A percentile compares a stretch with the other conserved stretches of the same genome.
phyloP scores from a whole-genome alignment of 2,888 invertebrate genomes.

The Nomada ruficornis region DNA sequence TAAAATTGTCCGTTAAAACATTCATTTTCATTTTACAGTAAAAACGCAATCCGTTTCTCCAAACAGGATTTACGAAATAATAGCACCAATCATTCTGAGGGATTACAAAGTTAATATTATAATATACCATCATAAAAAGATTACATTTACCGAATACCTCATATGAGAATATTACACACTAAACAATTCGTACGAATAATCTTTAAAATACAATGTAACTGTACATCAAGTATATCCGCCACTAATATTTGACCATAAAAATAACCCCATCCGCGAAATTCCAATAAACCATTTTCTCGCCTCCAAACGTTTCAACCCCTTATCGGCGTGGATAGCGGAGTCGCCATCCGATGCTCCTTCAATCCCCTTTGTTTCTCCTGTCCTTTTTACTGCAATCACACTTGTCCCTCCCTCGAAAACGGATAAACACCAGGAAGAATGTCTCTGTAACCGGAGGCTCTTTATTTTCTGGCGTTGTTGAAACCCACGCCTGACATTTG shows the following conservation, averaged over 20 bases:
- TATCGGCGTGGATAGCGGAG: constrained; percentile 17
- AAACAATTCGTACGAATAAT: too few relatives aligned
- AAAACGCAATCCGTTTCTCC: too few relatives aligned
- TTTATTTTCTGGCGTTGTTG: constrained; percentile 72
- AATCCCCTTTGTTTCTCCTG: neutral
- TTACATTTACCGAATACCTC: too few relatives aligned
- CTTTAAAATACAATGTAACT: too few relatives aligned
- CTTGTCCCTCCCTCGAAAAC: constrained; percentile 56
- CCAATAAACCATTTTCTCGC: constrained; percentile 3
- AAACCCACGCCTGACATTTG: constrained; percentile 66
- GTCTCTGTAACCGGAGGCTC: constrained; percentile 66
- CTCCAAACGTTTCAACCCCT: constrained; percentile 17
- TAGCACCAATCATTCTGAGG: too few relatives aligned
- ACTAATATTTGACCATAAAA: neutral
- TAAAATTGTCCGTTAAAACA: too few relatives aligned
- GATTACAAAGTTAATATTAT: too few relatives aligned
- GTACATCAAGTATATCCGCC: too few relatives aligned
- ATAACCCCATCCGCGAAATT: neutral
- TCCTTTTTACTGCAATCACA: constrained; percentile 60
- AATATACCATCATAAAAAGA: too few relatives aligned
- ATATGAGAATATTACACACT: too few relatives aligned
- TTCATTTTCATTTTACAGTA: too few relatives aligned
- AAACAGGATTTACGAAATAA: too few relatives aligned
- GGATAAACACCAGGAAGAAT: constrained; percentile 69
- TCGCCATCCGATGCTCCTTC: constrained; percentile 3